Evolutionary conservation across 2,113 vertebrate genomes (phyloP).

Genomic region (Colossoma macropomum): DNA sequence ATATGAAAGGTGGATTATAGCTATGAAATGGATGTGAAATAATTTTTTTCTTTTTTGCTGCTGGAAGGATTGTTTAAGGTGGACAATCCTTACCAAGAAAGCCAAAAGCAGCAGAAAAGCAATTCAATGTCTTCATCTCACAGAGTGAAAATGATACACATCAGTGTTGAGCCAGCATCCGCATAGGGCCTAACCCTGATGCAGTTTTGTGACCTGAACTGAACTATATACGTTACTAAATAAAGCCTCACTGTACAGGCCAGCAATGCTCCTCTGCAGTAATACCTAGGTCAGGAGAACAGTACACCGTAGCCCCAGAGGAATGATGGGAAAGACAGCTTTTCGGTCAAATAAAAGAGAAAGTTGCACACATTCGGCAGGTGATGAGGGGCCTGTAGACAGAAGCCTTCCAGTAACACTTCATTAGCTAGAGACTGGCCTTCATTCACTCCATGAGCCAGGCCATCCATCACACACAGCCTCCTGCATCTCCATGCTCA

Average conservation of each 20-base stretch:
- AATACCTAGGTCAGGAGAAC: slow-evolving; percentile 32
- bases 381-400: slow-evolving; percentile 53
- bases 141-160: slow-evolving; percentile 18
- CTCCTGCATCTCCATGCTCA: slow-evolving; percentile 38
- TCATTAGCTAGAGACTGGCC: slow-evolving; percentile 64
- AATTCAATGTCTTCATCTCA: slow-evolving; percentile 30
- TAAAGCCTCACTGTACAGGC: slow-evolving; percentile 11
- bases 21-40: slow-evolving; percentile 27
- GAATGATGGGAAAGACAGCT: slow-evolving; percentile 19
- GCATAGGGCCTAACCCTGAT: slow-evolving; percentile 3
- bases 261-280: background rate
- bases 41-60: background rate
- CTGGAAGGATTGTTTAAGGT: background rate
- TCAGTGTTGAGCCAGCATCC: slow-evolving; percentile 23
- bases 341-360: slow-evolving; percentile 27
- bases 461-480: slow-evolving; percentile 61
- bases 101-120: slow-evolving; percentile 27
- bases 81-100: background rate
- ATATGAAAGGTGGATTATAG: slow-evolving; percentile 34
- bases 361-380: slow-evolving; percentile 1
- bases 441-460: slow-evolving; percentile 54
- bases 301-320: background rate
- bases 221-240: slow-evolving; percentile 19
- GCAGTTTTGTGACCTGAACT: slow-evolving; percentile 29
- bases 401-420: slow-evolving; percentile 64